Base-by-base conservation (phyloP, 2,888 invertebrate genomes). In the Cheilosia vernalis region DNA sequence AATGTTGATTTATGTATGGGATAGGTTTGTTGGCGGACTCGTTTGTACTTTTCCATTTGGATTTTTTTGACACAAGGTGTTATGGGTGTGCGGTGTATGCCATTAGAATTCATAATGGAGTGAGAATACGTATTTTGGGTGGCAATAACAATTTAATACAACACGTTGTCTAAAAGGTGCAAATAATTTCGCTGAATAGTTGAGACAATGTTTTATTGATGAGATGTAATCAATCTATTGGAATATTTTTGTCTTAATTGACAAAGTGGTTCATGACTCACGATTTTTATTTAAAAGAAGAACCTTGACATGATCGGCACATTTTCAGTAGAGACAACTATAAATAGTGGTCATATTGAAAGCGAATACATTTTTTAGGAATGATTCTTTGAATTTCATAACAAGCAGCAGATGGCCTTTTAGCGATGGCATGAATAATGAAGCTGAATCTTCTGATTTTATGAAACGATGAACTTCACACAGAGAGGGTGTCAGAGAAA, bases 1-100 rank as follows among this genome's bases (percentile, higher is more conserved):
- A 42, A 44, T 72, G 61, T 72, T 72, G 51, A 72, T 72, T 61
- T 61, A 42, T 61, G 61, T 53, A 53, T 42, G 30, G 37, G 49
- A 17, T 60, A 42, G 42, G 33, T 30, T 70, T 60, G 58, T 58
- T 58, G 47, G 21, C 49, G 58, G 49, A 49, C 21, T 4, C n/a
- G 61, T 73, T 61, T 72, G 60, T 51, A 51, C 19, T 60, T 51
- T 24, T 21, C 30, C 9, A 49, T 30, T 33, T 9, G 7, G 15
- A n/a, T 55, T 7, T 4, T 60, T 63, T 30, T 55, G 13, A 24
- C 6, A 17, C 37, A 17, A 73, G 55, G 73, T 73, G 73, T 64
- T 42, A 33, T 15, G 47, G 44, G 53, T 7, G 53, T 6, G 19
- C 21, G 58, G 47, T 42, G 47, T 42, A 33, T 61, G 61, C 51